Base-by-base conservation (phyloP, 2,797 vertebrate species). In the Rhinoraja longicauda region DNA sequence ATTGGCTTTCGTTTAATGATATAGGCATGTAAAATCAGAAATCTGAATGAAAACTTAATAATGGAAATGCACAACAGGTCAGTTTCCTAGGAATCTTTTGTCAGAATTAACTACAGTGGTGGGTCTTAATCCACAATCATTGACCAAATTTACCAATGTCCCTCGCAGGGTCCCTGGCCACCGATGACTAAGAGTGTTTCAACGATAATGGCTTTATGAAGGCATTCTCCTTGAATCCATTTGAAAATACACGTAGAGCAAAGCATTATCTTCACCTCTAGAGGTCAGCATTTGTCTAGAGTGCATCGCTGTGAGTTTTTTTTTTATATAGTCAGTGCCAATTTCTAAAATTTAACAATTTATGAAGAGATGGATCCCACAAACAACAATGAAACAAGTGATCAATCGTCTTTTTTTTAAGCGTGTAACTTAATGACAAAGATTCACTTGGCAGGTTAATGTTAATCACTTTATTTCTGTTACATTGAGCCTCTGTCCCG, bases 201-300 rank as follows among this genome's bases (percentile, higher is more conserved):
- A 73, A 73, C 73, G 70, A 73, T 24, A 21, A 26, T 73, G 19
- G 70, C 4, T 26, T 73, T 12, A 78, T 78, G 10, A 36, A 76
- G 1, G n/a, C 9, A 9, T n/a, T 76, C 73, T 13, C 15, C 32
- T 78, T 36, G 12, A 78, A 36, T 15, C 19, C 76, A 76, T 76
- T 76, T 76, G 26, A 7, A 26, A 73, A 21, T 24, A 26, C 67
- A 17, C 19, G 73, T 73, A 5, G 70, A 73, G 70, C 21, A 73
- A 24, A 73, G 6, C 70, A 21, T 73, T 73, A 53, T 53, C 19
- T 73, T 73, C 70, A 24, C 70, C 70, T 24, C 76, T 24, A 78
- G 76, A 78, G 76, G 32, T 78, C 76, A 78, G 76, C 36, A 78
- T 78, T 76, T 12, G 75, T 76, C 76, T 78, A 78, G 76, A 32